Evolutionary conservation across 1,140 invertebrate species (phyloP).

Genomic region (Scaptomyza graminum): DNA sequence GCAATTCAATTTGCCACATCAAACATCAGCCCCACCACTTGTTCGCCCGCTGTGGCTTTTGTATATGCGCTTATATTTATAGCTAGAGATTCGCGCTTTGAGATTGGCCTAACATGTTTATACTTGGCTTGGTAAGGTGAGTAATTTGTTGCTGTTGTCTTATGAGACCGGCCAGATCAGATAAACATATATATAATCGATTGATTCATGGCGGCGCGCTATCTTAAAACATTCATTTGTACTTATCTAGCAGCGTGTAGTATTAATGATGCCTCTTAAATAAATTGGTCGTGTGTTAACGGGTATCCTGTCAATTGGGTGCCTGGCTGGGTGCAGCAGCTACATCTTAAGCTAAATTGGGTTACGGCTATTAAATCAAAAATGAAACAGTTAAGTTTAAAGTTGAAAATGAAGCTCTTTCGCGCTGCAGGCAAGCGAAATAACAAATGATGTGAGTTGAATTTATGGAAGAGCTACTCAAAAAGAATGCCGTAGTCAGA

Average conservation of each 20-base stretch:
- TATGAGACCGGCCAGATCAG: conserved; percentile 22
- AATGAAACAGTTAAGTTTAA: conserved; percentile 14
- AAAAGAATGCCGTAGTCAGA: too few relatives aligned
- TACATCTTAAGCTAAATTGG: conserved; percentile 4
- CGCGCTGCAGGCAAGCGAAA: conserved; percentile 1
- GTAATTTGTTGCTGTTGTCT: conserved; percentile 50
- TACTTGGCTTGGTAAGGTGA: conserved; percentile 36
- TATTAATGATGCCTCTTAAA: conserved; percentile 50
- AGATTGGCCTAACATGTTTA: conserved; percentile 60
- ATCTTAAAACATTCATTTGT: conserved; percentile 34
- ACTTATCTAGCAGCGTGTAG: conserved; percentile 26
- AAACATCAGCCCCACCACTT: conserved; percentile 12
- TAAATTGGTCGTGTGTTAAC: conserved; percentile 36
- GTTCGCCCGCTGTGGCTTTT: neutral
- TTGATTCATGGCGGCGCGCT: conserved; percentile 41
- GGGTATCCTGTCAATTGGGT: conserved; percentile 3
- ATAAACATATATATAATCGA: conserved; percentile 20
- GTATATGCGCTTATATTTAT: conserved; percentile 63
- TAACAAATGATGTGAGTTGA: neutral
- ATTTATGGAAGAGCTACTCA: neutral
- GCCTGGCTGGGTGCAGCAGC: neutral
- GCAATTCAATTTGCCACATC: conserved; percentile 67
- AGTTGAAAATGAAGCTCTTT: conserved; percentile 6
- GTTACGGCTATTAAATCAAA: conserved; percentile 28
- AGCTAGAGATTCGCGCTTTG: conserved; percentile 35